Base-by-base conservation (phyloP, 2,797 vertebrate species). In the Gymnodraco acuticeps region DNA sequence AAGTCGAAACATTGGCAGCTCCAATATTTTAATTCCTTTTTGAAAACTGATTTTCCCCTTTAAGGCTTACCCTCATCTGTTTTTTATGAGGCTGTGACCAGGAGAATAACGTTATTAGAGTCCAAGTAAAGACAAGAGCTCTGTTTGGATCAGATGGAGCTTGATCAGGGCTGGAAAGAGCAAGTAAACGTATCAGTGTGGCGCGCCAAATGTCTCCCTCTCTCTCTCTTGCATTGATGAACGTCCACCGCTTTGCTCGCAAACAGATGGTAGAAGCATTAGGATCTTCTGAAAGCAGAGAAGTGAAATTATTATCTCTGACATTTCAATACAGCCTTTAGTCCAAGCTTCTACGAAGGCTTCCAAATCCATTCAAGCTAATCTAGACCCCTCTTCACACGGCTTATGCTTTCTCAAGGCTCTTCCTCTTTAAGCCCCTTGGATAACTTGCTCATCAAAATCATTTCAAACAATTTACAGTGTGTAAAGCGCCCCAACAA, bases 1-100 rank as follows among this genome's bases (percentile, higher is more conserved):
- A 91, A 94, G 89, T 92, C 89, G 90, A 92, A 94, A 90, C 84
- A 88, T 77, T 92, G 91, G 87, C 88, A 88, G 80, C 82, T 74
- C 58, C 75, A 66, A 78, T 81, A 78, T 90, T 92, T 88, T 81
- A 91, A 87, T 88, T 87, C 79, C 81, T 80, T 81, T 82, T 79
- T 80, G 65, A 83, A 84, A 89, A 83, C 66, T 78, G 83, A 64
- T 81, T 85, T 83, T 75, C 42, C 59, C 65, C 70, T 78, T 78
- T 74, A 81, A 77, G 81, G 77, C 82, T 86, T 75, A 73, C 64
- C 66, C 78, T 84, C 86, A 89, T 83, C 86, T 87, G 73, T 83
- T 88, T 90, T 86, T 84, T 64, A 85, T 89, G 89, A 77, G 75
- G 78, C 80, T 75, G 46, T 88, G 79, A 91, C 88, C 55, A 43